Evolutionary conservation across 2,797 vertebrate genomes (phyloP).

Genomic region (Typhlichthys eigenmanni): DNA sequence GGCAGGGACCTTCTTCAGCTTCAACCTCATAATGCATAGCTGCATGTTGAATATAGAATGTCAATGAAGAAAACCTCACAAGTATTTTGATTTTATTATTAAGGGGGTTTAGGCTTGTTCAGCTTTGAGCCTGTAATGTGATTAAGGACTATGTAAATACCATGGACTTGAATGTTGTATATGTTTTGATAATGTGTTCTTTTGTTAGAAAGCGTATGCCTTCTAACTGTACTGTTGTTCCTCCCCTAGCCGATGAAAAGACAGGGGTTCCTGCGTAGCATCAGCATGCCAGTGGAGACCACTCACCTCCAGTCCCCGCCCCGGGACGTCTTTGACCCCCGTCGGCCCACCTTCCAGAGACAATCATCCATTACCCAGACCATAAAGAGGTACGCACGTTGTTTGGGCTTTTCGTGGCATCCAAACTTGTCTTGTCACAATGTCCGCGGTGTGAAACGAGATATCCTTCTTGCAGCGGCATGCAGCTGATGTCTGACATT

Average conservation of each 20-base stretch:
- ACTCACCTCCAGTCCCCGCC: conserved; percentile 82
- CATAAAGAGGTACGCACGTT: conserved; percentile 86
- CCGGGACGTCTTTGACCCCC: conserved; percentile 77
- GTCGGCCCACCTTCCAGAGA: conserved; percentile 85
- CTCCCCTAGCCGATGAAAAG: conserved; percentile 81
- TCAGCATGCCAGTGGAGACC: conserved; percentile 93
- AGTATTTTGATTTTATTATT: too few relatives aligned
- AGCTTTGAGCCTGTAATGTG: too few relatives aligned
- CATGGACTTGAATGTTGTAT: too few relatives aligned
- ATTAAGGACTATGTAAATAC: too few relatives aligned
- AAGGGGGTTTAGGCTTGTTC: too few relatives aligned
- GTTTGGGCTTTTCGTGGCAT: conserved; percentile 1
- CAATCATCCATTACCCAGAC: conserved; percentile 98
- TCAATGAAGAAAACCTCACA: too few relatives aligned
- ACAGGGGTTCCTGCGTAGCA: conserved; percentile 89
- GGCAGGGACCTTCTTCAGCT: too few relatives aligned
- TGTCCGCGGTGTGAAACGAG: conserved; percentile 4
- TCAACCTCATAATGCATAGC: too few relatives aligned
- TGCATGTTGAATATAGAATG: too few relatives aligned
- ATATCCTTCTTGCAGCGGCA: not conserved
- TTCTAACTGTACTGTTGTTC: not conserved
- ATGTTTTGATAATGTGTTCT: too few relatives aligned
- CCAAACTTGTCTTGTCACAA: not conserved
- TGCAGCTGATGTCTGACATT: not conserved
- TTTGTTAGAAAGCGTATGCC: too few relatives aligned